Evolutionary conservation across 2,113 vertebrate genomes (phyloP).

Genomic region (Ivindomyrus marchei): DNA sequence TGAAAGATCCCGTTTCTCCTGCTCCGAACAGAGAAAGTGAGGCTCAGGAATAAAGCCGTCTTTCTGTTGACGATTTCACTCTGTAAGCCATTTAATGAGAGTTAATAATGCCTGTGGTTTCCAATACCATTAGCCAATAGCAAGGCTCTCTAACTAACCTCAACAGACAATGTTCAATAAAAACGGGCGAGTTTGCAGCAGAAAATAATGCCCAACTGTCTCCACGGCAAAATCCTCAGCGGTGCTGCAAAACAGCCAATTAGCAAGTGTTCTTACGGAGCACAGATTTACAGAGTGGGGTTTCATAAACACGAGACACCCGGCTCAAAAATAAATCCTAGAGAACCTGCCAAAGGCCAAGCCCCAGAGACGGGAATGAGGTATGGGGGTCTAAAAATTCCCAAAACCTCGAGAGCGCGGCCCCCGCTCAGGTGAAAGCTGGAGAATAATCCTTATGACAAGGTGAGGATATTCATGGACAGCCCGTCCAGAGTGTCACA

Average conservation of each 20-base stretch:
- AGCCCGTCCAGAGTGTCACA: not conserved
- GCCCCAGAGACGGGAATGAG: not conserved
- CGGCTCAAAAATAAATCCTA: constrained; percentile 16
- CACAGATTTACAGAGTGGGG: constrained; percentile 16
- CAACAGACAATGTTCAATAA: constrained; percentile 35
- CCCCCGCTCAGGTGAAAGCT: not conserved
- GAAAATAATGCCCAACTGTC: constrained; percentile 45
- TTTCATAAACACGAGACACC: constrained; percentile 18
- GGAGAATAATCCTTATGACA: not conserved
- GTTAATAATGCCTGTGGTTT: constrained; percentile 48
- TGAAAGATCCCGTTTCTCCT: constrained; percentile 36
- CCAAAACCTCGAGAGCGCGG: not conserved
- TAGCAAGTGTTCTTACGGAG: constrained; percentile 25
- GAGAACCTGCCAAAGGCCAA: constrained; percentile 21
- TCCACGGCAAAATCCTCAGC: constrained; percentile 31
- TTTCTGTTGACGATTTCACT: constrained; percentile 39
- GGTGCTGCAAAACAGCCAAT: constrained; percentile 28
- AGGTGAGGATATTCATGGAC: not conserved
- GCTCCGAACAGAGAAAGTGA: constrained; percentile 27
- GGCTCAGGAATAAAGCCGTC: constrained; percentile 36
- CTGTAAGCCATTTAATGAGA: constrained; percentile 39
- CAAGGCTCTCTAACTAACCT: constrained; percentile 36
- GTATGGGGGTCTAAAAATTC: not conserved
- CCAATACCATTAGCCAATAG: constrained; percentile 34
- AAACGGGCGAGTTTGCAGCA: constrained; percentile 31